Base-by-base conservation (phyloP, 2,888 invertebrate genomes). In the Lutraria lutraria region DNA sequence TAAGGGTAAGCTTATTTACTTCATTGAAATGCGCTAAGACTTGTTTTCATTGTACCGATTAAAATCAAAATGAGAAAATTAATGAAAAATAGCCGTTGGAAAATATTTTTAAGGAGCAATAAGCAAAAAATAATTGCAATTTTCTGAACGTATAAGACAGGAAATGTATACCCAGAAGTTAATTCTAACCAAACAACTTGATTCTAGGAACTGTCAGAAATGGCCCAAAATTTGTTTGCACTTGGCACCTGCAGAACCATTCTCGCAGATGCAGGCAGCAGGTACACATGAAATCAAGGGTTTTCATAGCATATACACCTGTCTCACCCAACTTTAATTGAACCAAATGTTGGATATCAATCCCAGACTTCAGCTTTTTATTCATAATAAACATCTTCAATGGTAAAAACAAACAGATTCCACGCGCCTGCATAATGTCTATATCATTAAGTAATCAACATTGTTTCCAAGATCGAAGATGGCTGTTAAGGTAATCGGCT, bases 311-410 rank as follows among this genome's bases (percentile, higher is more conserved):
- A 34, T 34, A 15, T 76, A 31, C 76, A 76, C 76, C 76, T 76
- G 76, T 15, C 34, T 76, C 15, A 16, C 16, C 31, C 76, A 34
- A 31, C 31, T 31, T 31, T 76, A 31, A 31, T 34, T 76, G 76
- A 31, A 76, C 34, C 76, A 76, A 31, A 76, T 76, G 76, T 76
- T 76, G 29, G 31, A 76, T 76, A 34, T 76, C 76, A 76, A 76
- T 76, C 31, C 19, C 10, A 34, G 25, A 76, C 34, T 76, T 76
- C 31, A 34, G 25, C 3, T 76, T 76, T 76, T 76, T 76, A 31
- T 76, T 16, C 76, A 76, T 34, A 31, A 76, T 34, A 76, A 19
- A 76, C 76, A 76, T 76, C 34, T 15, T 68, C 63, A 68, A 68
- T 68, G 0, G 63, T 68, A 68, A 68, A 68, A 68, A 68, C 25